phyloP scores from a whole-genome alignment of 2,797 vertebrate species.

The Myotis planiceps region DNA sequence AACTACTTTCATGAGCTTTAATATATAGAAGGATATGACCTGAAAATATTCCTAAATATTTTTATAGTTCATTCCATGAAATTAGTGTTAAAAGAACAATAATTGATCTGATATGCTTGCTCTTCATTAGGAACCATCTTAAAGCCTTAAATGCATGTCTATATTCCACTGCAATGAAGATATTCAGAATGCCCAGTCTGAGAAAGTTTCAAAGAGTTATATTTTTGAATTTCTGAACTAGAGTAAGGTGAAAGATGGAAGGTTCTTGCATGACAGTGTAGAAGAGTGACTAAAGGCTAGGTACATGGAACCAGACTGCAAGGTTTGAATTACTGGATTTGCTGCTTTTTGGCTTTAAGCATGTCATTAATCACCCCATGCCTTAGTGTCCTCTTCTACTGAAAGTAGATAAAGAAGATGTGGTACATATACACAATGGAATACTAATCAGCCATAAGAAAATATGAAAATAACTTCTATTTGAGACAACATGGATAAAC shows the following conservation, averaged over 20 bases:
- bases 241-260: neutral
- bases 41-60: slow-evolving; percentile 12
- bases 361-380: neutral
- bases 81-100: neutral
- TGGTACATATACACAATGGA: neutral
- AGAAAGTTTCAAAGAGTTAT: neutral
- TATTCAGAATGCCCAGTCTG: neutral
- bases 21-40: neutral
- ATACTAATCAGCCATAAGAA: neutral
- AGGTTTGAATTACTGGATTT: neutral
- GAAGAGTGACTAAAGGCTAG: neutral
- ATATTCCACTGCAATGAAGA: neutral
- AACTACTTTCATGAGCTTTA: neutral
- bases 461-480: neutral
- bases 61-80: neutral
- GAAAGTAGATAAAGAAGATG: neutral
- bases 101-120: neutral
- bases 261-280: neutral
- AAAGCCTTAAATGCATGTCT: neutral
- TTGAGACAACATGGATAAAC: neutral
- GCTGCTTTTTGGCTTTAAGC: neutral
- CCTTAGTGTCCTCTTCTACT: neutral
- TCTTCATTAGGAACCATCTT: neutral
- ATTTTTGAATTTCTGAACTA: neutral
- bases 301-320: neutral